Conservation (phyloP, 2,888 invertebrate species). For the Melieria picta region DNA sequence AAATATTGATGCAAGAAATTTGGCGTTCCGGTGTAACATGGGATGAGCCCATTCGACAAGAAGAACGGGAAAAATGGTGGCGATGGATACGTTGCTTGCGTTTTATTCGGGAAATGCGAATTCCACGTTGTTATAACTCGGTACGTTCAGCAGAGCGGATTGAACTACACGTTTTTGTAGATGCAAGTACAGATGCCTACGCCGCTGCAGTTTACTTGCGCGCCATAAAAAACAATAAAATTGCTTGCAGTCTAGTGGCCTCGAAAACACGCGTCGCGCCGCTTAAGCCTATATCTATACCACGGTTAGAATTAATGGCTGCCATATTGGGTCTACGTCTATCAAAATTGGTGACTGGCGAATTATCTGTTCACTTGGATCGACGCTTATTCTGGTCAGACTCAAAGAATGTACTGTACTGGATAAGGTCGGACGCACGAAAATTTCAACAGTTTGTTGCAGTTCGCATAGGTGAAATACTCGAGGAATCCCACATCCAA, state of each 20-base stretch:
- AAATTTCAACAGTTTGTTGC: constrained; percentile 35
- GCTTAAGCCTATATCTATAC: constrained; percentile 7
- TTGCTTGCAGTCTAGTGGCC: background rate
- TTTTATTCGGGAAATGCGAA: background rate
- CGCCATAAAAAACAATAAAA: background rate
- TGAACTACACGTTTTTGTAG: constrained; percentile 19
- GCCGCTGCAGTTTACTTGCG: constrained; percentile 19
- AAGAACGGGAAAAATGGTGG: constrained; percentile 24
- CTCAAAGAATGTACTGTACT: constrained; percentile 28
- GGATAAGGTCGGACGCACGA: constrained; percentile 23
- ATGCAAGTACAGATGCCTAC: constrained; percentile 18
- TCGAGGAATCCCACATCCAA: constrained; percentile 27
- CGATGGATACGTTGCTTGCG: constrained; percentile 8
- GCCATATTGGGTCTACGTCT: constrained; percentile 16
- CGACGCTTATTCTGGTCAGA: constrained; percentile 23
- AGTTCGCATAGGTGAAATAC: constrained; percentile 33
- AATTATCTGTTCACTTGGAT: constrained; percentile 5
- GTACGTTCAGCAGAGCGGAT: constrained; percentile 12
- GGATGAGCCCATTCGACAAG: constrained; percentile 10
- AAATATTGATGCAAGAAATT: constrained; percentile 25
- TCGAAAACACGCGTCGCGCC: constrained; percentile 28
- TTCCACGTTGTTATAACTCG: constrained; percentile 18
- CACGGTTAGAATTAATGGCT: constrained; percentile 13
- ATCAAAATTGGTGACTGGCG: constrained; percentile 1
- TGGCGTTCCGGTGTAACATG: constrained; percentile 22